These are phyloP conservation scores for Sebastolobus altivelis DNA, from an alignment of 2,797 vertebrate species.

Conservation along the genomic window DNA sequence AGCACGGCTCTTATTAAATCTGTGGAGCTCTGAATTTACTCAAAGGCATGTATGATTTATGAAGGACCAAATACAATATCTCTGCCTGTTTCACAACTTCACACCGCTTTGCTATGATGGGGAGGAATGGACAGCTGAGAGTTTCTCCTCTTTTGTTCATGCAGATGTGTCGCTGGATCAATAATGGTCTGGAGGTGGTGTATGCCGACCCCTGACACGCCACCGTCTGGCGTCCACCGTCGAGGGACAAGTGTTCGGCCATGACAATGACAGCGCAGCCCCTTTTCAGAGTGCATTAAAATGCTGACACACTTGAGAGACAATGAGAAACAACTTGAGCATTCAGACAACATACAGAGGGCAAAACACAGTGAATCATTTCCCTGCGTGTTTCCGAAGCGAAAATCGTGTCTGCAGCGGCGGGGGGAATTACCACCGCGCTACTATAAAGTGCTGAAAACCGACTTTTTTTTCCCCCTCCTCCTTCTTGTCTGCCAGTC, in stretches of 20 bases:
- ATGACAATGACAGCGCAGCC: neutral
- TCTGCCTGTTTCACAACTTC: constrained; percentile 52
- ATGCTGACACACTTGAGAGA: neutral
- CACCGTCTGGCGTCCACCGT: constrained; percentile 9
- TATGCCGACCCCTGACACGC: neutral
- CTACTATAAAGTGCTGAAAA: constrained; percentile 43
- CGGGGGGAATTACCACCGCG: constrained; percentile 31
- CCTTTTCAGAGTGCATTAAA: constrained; percentile 3
- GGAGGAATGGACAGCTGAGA: neutral
- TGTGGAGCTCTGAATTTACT: constrained; percentile 78
- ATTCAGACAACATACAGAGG: constrained; percentile 21
- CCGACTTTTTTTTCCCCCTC: neutral
- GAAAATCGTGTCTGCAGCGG: neutral
- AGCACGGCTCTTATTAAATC: constrained; percentile 78
- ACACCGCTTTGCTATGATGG: constrained; percentile 15
- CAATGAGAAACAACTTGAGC: constrained; percentile 25
- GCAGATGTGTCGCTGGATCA: neutral
- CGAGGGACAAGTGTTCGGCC: neutral
- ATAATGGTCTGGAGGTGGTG: constrained; percentile 20
- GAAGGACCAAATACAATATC: constrained; percentile 72
- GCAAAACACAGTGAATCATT: constrained; percentile 25
- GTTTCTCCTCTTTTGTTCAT: constrained; percentile 24
- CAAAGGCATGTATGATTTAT: constrained; percentile 82
- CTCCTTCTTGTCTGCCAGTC: constrained; percentile 56
- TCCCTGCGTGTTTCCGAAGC: constrained; percentile 19